These are phyloP conservation scores for Luperina nickerlii DNA, from an alignment of 2,888 invertebrate species.

Conservation along the genomic window DNA sequence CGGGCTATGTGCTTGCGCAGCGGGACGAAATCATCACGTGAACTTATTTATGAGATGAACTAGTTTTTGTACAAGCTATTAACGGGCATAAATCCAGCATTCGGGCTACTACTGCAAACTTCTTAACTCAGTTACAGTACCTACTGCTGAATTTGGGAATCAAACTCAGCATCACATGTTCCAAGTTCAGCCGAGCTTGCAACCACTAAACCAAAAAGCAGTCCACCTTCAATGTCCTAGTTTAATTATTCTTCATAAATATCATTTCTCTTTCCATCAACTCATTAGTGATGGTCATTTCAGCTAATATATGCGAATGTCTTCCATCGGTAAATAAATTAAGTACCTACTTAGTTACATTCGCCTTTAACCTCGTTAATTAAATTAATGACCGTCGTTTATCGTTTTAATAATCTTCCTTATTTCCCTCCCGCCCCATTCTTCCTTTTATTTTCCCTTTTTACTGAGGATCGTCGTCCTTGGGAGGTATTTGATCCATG, in stretches of 20 bases:
- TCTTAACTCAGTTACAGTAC: no score
- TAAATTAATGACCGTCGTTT: background rate
- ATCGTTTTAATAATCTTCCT: background rate
- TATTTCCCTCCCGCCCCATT: no score
- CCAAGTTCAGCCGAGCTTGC: background rate
- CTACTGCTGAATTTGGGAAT: background rate
- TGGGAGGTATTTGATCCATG: no score
- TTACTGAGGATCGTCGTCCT: background rate
- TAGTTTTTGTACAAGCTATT: background rate
- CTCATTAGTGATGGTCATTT: background rate
- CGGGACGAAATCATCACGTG: background rate
- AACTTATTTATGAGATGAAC: background rate
- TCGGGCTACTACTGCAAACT: no score
- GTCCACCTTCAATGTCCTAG: background rate
- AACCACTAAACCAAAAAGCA: no score
- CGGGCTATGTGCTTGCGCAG: slow-evolving; percentile 35
- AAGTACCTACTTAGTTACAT: background rate
- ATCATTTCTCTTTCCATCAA: background rate
- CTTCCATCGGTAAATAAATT: background rate
- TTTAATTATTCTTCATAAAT: background rate
- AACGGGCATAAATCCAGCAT: background rate
- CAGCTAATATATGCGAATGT: background rate
- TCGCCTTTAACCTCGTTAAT: background rate
- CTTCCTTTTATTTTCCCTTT: no score
- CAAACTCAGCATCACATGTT: background rate